These are phyloP conservation scores for Loxodonta africana DNA, from an alignment of 2,113 vertebrate genomes.

Conservation along the genomic window DNA sequence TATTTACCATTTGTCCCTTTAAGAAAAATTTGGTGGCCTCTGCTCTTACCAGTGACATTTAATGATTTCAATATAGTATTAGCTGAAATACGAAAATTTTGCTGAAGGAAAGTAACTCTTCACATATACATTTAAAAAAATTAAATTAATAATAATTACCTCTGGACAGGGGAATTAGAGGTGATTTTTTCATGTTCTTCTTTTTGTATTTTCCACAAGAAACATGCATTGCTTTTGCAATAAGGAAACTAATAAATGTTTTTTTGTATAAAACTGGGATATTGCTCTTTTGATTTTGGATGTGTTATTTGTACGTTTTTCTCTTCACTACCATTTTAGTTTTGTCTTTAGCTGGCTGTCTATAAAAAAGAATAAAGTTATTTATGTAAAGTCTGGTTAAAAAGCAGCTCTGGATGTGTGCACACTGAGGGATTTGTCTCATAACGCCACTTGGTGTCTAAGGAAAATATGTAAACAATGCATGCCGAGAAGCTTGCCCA, in stretches of 20 bases:
- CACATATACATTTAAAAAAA: neutral
- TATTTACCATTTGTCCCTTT: neutral
- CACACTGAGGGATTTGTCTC: neutral
- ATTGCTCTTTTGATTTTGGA: neutral
- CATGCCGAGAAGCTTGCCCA: neutral
- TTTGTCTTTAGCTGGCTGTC: neutral
- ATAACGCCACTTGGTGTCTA: neutral
- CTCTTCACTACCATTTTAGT: neutral
- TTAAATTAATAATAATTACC: neutral
- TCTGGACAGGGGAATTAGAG: neutral
- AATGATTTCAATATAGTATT: neutral
- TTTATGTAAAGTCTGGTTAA: neutral
- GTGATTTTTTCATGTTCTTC: neutral
- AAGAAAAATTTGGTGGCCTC: neutral
- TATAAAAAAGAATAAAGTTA: neutral
- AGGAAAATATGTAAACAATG: constrained; percentile 63
- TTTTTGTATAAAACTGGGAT: neutral
- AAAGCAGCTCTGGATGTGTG: neutral
- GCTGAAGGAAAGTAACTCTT: neutral
- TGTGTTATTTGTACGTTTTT: neutral
- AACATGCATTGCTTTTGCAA: neutral
- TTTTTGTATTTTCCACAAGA: constrained; percentile 35
- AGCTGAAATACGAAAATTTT: neutral
- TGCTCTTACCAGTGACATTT: neutral
- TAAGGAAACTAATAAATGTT: neutral